Conservation (phyloP, 2,888 invertebrate genomes). For the Peribatodes rhomboidaria region DNA sequence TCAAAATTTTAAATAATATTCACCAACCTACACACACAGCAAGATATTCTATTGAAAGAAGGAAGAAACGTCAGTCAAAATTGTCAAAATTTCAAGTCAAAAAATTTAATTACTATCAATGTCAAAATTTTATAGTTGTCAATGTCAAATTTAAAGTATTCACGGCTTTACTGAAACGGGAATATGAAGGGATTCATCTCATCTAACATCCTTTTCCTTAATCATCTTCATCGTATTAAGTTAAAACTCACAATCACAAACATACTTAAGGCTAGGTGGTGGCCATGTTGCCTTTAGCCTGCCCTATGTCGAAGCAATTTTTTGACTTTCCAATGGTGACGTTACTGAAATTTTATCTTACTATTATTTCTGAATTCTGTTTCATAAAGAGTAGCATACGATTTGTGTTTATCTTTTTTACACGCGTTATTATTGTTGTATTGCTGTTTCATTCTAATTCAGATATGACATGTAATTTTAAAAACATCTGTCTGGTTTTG, state of each 20-base stretch:
- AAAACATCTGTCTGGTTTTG: neutral
- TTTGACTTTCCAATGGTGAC: neutral
- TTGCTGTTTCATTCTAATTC: neutral
- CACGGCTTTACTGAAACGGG: no score
- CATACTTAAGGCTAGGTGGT: no score
- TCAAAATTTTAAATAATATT: conserved; percentile 38
- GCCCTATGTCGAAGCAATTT: neutral
- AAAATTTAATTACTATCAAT: conserved; percentile 6
- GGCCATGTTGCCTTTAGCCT: no score
- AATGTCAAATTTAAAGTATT: no score
- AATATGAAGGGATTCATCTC: no score
- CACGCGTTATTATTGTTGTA: neutral
- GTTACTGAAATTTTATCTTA: neutral
- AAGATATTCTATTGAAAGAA: conserved; percentile 31
- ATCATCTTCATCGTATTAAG: no score
- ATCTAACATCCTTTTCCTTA: no score
- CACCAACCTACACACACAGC: conserved; percentile 57
- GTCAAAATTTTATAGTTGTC: neutral
- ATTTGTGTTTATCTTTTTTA: neutral
- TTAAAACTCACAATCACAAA: no score
- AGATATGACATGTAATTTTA: neutral
- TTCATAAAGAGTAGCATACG: neutral
- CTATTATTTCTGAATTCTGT: no score
- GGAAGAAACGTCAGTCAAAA: neutral
- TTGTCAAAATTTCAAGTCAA: neutral